Percentiles rank a stretch among this genome's conserved stretches.
These are phyloP conservation scores for Actinemys pallida DNA, from an alignment of 2,113 vertebrate genomes.

Conservation along the genomic window DNA sequence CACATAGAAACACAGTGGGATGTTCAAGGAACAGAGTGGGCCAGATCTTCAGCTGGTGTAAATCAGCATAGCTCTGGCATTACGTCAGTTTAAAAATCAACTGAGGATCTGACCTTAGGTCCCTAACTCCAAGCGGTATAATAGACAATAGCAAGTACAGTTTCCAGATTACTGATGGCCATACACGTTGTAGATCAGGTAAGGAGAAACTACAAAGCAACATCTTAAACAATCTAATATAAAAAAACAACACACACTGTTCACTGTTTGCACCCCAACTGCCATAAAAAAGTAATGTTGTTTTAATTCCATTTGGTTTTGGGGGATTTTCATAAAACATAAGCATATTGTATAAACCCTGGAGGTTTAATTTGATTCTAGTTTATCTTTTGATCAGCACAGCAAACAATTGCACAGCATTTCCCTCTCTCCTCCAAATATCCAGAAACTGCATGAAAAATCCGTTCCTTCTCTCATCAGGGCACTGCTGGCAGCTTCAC, in stretches of 20 bases:
- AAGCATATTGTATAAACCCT: conserved; percentile 49
- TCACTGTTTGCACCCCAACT: conserved; percentile 43
- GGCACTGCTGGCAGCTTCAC: background rate
- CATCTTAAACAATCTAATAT: background rate
- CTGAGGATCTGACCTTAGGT: background rate
- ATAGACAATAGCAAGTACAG: background rate
- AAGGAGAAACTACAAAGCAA: conserved; percentile 31
- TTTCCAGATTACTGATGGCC: background rate
- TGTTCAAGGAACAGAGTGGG: background rate
- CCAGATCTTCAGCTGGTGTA: fast-evolving
- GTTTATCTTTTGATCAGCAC: conserved; percentile 71
- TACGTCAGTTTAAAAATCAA: background rate
- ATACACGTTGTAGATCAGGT: conserved; percentile 7
- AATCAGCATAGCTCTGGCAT: background rate
- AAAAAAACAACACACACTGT: conserved; percentile 2
- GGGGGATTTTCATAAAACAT: conserved; percentile 66
- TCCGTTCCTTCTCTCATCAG: background rate
- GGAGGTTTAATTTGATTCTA: conserved; percentile 63
- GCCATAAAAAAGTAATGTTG: conserved; percentile 25
- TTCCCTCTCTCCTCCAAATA: background rate
- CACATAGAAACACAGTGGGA: fast-evolving
- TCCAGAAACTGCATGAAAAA: conserved; percentile 42
- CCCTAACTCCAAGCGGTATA: background rate
- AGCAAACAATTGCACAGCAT: conserved; percentile 61
- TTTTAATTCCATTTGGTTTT: conserved; percentile 55